Conservation (phyloP, 2,113 vertebrate species). For the Orcinus orca region DNA sequence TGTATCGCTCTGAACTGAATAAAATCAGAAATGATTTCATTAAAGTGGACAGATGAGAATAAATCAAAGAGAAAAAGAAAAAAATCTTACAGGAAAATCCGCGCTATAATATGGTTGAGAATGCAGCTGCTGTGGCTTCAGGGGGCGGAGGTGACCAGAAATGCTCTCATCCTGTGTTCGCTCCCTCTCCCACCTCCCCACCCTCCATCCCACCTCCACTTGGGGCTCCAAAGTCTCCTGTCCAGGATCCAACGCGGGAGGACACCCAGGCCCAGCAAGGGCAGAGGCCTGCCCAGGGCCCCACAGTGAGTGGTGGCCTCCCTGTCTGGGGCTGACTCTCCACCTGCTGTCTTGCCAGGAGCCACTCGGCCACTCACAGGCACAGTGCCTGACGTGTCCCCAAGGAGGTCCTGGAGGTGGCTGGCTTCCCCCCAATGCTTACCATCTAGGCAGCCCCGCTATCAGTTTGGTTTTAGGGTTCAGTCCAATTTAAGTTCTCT, state of each 20-base stretch:
- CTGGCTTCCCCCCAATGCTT: accelerated
- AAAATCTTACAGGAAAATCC: background rate
- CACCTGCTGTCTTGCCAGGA: background rate
- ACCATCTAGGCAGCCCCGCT: background rate
- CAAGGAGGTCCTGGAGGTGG: accelerated
- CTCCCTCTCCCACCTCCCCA: background rate
- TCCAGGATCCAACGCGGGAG: background rate
- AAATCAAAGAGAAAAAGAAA: too few species aligned
- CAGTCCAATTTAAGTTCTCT: background rate
- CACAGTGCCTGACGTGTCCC: accelerated
- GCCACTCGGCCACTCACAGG: accelerated
- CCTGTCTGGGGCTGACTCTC: background rate
- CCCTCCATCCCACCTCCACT: background rate
- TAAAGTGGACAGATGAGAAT: too few species aligned
- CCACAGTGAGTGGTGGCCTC: background rate
- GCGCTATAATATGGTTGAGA: accelerated
- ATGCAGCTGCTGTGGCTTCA: background rate
- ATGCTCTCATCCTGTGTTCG: background rate
- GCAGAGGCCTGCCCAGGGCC: background rate
- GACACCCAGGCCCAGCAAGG: background rate
- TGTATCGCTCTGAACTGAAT: too few species aligned
- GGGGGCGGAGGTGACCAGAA: background rate
- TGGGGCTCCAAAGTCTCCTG: background rate
- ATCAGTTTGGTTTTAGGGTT: background rate
- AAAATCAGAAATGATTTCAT: too few species aligned